Evolutionary conservation across 2,797 vertebrate genomes (phyloP).

Genomic region (Crocodylus rhombifer): DNA sequence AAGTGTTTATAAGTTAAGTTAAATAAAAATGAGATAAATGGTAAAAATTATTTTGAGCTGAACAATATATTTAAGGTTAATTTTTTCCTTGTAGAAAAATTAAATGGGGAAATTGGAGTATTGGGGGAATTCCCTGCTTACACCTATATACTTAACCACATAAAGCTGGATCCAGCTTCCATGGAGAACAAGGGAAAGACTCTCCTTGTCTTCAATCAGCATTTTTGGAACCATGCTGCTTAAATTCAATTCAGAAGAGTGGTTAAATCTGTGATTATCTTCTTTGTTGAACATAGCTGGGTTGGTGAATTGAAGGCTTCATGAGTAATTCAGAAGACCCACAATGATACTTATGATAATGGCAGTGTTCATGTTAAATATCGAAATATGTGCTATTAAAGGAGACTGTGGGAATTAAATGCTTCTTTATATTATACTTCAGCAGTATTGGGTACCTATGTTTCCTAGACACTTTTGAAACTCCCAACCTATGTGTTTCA

Average conservation of each 20-base stretch:
- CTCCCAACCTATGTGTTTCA: neutral
- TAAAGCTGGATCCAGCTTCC: neutral
- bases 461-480: constrained; percentile 18
- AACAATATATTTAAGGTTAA: neutral
- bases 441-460: neutral
- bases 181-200: neutral
- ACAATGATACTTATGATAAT: neutral
- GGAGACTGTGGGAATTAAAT: constrained; percentile 11
- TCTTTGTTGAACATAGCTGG: neutral
- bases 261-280: neutral
- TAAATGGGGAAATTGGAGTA: neutral
- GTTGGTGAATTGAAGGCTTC: neutral
- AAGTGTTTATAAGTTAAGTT: neutral
- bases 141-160: neutral
- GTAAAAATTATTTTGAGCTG: neutral
- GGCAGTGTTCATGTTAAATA: constrained; percentile 14
- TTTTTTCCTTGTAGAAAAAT: neutral
- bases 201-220: neutral
- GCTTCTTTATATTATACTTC: neutral
- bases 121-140: neutral
- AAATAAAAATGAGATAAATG: constrained; percentile 21
- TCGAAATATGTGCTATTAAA: neutral
- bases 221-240: neutral
- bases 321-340: constrained; percentile 1
- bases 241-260: constrained; percentile 18